Evolutionary conservation across 2,797 vertebrate genomes (phyloP), one percentile per base, ranked within the genome.

Genomic region (Enteromius radiatus): DNA sequence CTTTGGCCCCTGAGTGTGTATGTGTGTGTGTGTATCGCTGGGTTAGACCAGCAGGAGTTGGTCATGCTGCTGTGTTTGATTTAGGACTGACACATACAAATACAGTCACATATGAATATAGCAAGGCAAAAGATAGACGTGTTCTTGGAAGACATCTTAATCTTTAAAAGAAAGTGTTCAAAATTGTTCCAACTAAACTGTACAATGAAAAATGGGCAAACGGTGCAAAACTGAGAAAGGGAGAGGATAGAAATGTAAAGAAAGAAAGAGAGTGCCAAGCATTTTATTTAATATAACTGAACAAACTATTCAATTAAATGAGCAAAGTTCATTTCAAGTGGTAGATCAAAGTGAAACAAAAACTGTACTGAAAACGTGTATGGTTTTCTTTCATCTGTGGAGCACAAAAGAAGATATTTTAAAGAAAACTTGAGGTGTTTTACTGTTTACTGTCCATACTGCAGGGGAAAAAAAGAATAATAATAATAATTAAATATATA

Each of bases 51-150:
- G 80, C 80, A 59, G 52, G 81, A 52, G 65, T 15, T 61, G 81
- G 81, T 77, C 74, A 76, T 83, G 73, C 47, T 77, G 49, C 81
- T 77, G 81, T 77, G 74, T 83, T 77, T 76, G 81, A 77, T 77
- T 83, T 83, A 77, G 64, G 41, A 61, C 81, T 77, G 65, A 83
- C 74, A 84, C 63, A 9, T 75, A n/a, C 61, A 81, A 56, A 84
- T 76, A 81, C 45, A 76, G 74, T 47, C 49, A 49, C 70, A 81
- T 74, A 33, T 56, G 73, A 47, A 84, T 59, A 76, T 69, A 81
- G 63, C 21, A 45, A 76, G 65, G 74, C 52, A 41, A 41, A 47
- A 49, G 49, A 70, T 59, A 69, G 52, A 69, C 49, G 59, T 82
- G 81, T 76, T 76, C 49, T 59, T 82, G 81, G 81, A 76, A 59